These are phyloP conservation scores for Apeira syringaria DNA, from an alignment of 2,888 invertebrate species.

Conservation along the genomic window DNA sequence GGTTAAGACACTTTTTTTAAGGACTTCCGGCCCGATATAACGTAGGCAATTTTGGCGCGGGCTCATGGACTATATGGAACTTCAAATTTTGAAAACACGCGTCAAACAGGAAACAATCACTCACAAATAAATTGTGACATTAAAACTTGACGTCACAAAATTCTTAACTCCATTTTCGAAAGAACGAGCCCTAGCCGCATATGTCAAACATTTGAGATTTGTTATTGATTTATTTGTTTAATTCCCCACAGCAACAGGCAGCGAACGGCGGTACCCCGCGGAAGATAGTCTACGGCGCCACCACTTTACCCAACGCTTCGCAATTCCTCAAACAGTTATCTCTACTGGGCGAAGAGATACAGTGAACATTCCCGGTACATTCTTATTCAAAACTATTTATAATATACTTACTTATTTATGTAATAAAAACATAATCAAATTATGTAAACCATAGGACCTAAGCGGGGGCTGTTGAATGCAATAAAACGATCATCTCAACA, in stretches of 20 bases:
- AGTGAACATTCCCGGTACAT: slow-evolving; percentile 67
- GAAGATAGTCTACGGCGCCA: slow-evolving; percentile 97
- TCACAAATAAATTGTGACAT: too few relatives aligned
- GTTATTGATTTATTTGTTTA: too few relatives aligned
- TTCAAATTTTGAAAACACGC: too few relatives aligned
- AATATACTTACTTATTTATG: slow-evolving; percentile 29
- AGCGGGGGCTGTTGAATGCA: slow-evolving; percentile 39
- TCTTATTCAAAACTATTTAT: slow-evolving; percentile 25
- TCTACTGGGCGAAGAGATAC: slow-evolving; percentile 89
- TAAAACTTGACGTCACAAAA: too few relatives aligned
- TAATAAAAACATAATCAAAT: slow-evolving; percentile 42
- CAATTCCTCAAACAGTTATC: slow-evolving; percentile 97
- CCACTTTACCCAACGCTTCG: slow-evolving; percentile 96
- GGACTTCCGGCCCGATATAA: too few relatives aligned
- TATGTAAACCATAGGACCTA: slow-evolving; percentile 24
- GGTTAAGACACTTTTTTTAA: too few relatives aligned
- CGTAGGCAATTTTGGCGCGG: too few relatives aligned
- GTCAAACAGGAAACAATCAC: too few relatives aligned
- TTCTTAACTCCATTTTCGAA: too few relatives aligned
- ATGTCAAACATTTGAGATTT: too few relatives aligned
- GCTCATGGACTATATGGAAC: too few relatives aligned
- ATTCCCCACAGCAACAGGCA: slow-evolving; percentile 87
- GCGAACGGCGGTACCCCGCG: slow-evolving; percentile 88
- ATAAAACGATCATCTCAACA: slow-evolving; percentile 75
- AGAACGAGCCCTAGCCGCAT: too few relatives aligned